These are phyloP conservation scores for Holotrichia oblita DNA, from an alignment of 1,140 invertebrate genomes.

Conservation along the genomic window DNA sequence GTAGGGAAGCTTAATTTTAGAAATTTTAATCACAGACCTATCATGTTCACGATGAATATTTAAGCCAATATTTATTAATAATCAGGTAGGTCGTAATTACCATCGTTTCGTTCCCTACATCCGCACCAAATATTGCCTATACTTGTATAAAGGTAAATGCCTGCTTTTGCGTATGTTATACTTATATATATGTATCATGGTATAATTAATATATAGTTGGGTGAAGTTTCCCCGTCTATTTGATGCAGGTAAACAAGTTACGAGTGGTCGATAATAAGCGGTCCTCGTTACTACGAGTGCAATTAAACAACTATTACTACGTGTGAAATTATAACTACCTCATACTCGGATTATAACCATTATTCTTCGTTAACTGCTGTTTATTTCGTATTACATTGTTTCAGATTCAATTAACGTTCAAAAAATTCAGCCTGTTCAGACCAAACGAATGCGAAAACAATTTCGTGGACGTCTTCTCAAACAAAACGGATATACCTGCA, in stretches of 20 bases:
- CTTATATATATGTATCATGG: not conserved
- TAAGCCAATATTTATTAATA: conserved; percentile 11
- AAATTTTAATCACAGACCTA: too few species aligned
- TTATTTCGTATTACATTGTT: conserved; percentile 46
- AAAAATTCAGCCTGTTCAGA: conserved; percentile 71
- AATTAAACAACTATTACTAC: too few species aligned
- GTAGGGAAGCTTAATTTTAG: too few species aligned
- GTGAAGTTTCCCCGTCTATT: not conserved
- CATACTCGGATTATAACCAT: too few species aligned
- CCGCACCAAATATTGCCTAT: not conserved
- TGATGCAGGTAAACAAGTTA: not conserved
- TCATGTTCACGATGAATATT: too few species aligned
- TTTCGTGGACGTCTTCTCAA: conserved; percentile 80
- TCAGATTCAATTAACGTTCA: conserved; percentile 80
- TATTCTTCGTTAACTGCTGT: too few species aligned
- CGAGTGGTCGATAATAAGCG: not conserved
- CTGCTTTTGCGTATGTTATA: not conserved
- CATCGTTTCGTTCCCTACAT: not conserved
- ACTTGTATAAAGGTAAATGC: not conserved
- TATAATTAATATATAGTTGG: not conserved
- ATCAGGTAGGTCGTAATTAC: not conserved
- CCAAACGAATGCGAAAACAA: conserved; percentile 87
- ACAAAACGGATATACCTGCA: conserved; percentile 70
- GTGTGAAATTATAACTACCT: too few species aligned
- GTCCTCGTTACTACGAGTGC: not conserved